These are phyloP conservation scores for Tiaroga cobitis DNA, from an alignment of 2,797 vertebrate genomes.

Conservation along the genomic window DNA sequence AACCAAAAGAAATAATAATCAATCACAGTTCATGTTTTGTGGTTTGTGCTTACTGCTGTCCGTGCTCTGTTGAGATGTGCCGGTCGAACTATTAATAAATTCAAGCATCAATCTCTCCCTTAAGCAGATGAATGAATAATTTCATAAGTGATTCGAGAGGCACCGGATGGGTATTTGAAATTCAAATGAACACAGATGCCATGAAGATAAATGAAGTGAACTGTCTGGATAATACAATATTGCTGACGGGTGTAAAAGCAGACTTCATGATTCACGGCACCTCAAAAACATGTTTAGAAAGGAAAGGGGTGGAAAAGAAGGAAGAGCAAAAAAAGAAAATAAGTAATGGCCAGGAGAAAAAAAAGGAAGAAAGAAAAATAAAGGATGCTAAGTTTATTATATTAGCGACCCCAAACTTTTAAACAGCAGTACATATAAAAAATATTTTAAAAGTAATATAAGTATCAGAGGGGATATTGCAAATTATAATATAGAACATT, in stretches of 20 bases:
- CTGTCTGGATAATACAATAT: slow-evolving; percentile 1
- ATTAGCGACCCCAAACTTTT: neutral
- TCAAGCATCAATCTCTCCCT: slow-evolving; percentile 18
- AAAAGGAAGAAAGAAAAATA: neutral
- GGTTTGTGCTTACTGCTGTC: neutral
- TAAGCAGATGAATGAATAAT: neutral
- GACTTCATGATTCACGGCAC: neutral
- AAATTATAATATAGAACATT: neutral
- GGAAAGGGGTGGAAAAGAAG: neutral
- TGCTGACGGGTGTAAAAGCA: neutral
- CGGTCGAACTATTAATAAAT: slow-evolving; percentile 26
- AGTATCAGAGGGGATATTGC: neutral
- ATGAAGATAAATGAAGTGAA: neutral
- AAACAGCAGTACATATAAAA: neutral
- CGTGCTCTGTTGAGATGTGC: neutral
- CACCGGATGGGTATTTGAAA: neutral
- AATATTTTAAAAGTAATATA: too few relatives aligned
- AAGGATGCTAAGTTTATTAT: neutral
- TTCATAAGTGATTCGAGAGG: neutral
- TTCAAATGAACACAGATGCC: neutral
- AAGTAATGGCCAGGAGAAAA: too few relatives aligned
- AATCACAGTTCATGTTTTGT: neutral
- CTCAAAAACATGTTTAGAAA: neutral
- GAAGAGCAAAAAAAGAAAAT: neutral
- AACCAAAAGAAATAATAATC: neutral